Conservation (phyloP, 2,797 vertebrate genomes). For the Kryptolebias ocellatus region DNA sequence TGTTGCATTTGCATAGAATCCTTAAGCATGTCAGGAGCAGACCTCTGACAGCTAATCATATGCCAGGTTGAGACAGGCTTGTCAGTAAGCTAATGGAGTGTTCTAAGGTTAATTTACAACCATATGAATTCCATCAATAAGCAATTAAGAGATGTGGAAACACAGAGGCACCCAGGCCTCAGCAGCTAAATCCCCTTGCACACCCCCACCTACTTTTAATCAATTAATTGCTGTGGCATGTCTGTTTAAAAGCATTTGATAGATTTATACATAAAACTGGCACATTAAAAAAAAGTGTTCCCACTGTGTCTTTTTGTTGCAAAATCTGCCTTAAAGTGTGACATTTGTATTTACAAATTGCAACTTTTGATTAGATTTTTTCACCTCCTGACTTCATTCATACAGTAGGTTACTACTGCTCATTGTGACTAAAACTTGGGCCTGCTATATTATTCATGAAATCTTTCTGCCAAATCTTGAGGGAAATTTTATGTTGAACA, state of each 20-base stretch:
- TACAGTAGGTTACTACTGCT: slow-evolving; percentile 43
- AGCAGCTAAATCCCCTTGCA: slow-evolving; percentile 52
- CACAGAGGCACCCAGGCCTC: slow-evolving; percentile 58
- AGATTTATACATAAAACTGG: slow-evolving; percentile 66
- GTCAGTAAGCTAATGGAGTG: slow-evolving; percentile 79
- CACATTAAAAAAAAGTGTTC: slow-evolving; percentile 43
- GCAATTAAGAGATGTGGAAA: slow-evolving; percentile 82
- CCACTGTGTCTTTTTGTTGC: slow-evolving; percentile 28
- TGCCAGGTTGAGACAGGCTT: slow-evolving; percentile 69
- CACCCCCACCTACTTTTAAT: slow-evolving; percentile 61
- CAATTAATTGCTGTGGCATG: slow-evolving; percentile 72
- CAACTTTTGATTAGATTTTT: slow-evolving; percentile 2
- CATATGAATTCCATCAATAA: slow-evolving; percentile 84
- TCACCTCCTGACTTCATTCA: slow-evolving; percentile 13
- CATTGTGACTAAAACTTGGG: slow-evolving; percentile 31
- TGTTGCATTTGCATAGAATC: slow-evolving; percentile 15
- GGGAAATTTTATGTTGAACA: slow-evolving; percentile 29
- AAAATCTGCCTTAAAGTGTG: neutral
- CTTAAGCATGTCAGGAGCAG: slow-evolving; percentile 47
- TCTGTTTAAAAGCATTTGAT: slow-evolving; percentile 65
- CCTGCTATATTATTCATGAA: slow-evolving; percentile 18
- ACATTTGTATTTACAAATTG: slow-evolving; percentile 8
- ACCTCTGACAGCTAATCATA: slow-evolving; percentile 75
- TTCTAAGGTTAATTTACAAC: slow-evolving; percentile 81
- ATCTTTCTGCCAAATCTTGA: slow-evolving; percentile 18